phyloP scores from a whole-genome alignment of 2,113 vertebrate species.

The Anolis sagrei region DNA sequence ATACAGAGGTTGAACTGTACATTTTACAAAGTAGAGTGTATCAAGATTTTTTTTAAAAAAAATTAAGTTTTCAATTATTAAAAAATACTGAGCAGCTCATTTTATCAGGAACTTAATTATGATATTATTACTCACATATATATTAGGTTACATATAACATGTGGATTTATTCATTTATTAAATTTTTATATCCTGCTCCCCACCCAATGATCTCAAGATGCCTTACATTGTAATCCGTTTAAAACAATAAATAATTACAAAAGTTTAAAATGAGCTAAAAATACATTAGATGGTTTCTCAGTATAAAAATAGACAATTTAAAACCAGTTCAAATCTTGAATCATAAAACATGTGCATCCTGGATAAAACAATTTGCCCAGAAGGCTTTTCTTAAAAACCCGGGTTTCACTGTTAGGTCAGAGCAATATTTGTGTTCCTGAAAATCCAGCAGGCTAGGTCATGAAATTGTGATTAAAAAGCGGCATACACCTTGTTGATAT shows the following conservation, averaged over 20 bases:
- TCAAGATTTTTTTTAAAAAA: background rate
- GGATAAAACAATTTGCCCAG: too few species aligned
- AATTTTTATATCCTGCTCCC: too few species aligned
- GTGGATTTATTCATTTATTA: background rate
- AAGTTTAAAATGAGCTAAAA: too few species aligned
- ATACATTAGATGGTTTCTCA: too few species aligned
- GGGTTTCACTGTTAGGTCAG: background rate
- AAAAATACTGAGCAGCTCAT: background rate
- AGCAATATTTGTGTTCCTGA: background rate
- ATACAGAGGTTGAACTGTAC: too few species aligned
- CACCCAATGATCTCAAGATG: too few species aligned
- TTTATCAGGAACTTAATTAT: slow-evolving; percentile 23
- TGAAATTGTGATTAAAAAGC: slow-evolving; percentile 30
- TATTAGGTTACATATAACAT: background rate
- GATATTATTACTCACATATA: background rate
- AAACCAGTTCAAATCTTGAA: too few species aligned
- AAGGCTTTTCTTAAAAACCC: too few species aligned
- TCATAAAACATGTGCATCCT: too few species aligned
- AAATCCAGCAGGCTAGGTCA: background rate
- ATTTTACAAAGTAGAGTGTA: background rate
- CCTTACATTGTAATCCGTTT: too few species aligned
- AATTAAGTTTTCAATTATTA: background rate
- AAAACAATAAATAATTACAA: too few species aligned
- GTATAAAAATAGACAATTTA: too few species aligned
- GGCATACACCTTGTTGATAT: slow-evolving; percentile 25